phyloP scores from a whole-genome alignment of 2,888 invertebrate genomes.

The Melipona bicolor region DNA sequence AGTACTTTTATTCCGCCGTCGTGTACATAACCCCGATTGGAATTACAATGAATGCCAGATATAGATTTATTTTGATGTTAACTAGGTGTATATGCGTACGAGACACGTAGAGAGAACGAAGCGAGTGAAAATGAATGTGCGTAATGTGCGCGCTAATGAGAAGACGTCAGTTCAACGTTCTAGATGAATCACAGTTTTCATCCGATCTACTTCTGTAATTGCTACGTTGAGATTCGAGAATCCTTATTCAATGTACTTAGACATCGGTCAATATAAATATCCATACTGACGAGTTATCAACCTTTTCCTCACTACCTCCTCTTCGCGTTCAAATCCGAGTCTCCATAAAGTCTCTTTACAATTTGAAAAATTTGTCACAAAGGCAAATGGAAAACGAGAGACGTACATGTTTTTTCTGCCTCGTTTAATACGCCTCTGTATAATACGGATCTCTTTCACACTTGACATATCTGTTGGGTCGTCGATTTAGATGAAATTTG shows the following conservation, averaged over 20 bases:
- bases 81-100: constrained; percentile 80
- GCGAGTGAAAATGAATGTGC: constrained; percentile 17
- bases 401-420: too few relatives aligned
- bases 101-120: constrained; percentile 33
- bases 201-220: constrained; percentile 75
- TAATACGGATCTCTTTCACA: too few relatives aligned
- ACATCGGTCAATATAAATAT: constrained; percentile 81
- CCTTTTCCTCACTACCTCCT: neutral
- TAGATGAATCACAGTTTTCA: constrained; percentile 59
- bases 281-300: constrained; percentile 66
- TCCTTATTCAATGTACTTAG: constrained; percentile 83
- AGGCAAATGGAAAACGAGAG: too few relatives aligned
- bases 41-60: constrained; percentile 79
- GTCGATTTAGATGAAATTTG: too few relatives aligned
- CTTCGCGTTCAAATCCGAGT: neutral
- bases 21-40: constrained; percentile 76
- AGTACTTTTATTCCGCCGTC: constrained; percentile 67
- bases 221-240: constrained; percentile 77
- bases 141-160: constrained; percentile 28
- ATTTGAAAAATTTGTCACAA: too few relatives aligned
- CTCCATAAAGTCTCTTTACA: too few relatives aligned
- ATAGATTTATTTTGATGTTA: constrained; percentile 84
- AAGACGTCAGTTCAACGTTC: constrained; percentile 22
- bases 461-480: too few relatives aligned
- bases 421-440: too few relatives aligned